A percentile compares a stretch with the other conserved stretches of the same genome.
phyloP scores from a whole-genome alignment of 1,140 invertebrate genomes.

The Triops longicaudatus region DNA sequence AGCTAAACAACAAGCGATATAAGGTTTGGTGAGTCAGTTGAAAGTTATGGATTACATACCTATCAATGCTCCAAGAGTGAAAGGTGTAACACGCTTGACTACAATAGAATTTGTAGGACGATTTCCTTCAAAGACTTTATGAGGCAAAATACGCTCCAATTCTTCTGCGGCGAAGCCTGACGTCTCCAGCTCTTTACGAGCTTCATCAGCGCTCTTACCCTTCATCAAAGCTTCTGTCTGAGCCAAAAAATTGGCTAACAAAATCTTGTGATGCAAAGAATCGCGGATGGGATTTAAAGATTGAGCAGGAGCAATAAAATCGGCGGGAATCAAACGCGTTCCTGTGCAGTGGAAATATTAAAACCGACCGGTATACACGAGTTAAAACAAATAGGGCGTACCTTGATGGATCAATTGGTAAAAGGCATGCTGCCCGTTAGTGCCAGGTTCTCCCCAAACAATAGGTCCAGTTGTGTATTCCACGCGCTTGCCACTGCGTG shows the following conservation, averaged over 20 bases:
- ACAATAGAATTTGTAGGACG: slow-evolving; percentile 95
- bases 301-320: slow-evolving; percentile 90
- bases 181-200: slow-evolving; percentile 61
- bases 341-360: slow-evolving; percentile 32
- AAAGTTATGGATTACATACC: slow-evolving; percentile 50
- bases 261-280: slow-evolving; percentile 67
- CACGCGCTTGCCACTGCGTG: slow-evolving; percentile 62
- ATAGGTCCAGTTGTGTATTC: slow-evolving; percentile 82
- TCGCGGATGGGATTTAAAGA: slow-evolving; percentile 85
- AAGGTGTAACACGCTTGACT: slow-evolving; percentile 86
- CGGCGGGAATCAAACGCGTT: slow-evolving; percentile 82
- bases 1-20: slow-evolving; percentile 55
- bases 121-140: slow-evolving; percentile 97
- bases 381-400: slow-evolving; percentile 36
- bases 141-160: slow-evolving; percentile 73
- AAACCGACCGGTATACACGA: neutral
- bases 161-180: slow-evolving; percentile 59
- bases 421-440: slow-evolving; percentile 98
- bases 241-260: slow-evolving; percentile 94
- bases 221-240: slow-evolving; percentile 97
- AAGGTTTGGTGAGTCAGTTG: neutral
- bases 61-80: slow-evolving; percentile 89
- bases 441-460: slow-evolving; percentile 95
- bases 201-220: slow-evolving; percentile 73
- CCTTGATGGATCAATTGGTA: slow-evolving; percentile 94